These are phyloP conservation scores for Forbesichthys papilliferus DNA, from an alignment of 2,113 vertebrate species.

Conservation along the genomic window DNA sequence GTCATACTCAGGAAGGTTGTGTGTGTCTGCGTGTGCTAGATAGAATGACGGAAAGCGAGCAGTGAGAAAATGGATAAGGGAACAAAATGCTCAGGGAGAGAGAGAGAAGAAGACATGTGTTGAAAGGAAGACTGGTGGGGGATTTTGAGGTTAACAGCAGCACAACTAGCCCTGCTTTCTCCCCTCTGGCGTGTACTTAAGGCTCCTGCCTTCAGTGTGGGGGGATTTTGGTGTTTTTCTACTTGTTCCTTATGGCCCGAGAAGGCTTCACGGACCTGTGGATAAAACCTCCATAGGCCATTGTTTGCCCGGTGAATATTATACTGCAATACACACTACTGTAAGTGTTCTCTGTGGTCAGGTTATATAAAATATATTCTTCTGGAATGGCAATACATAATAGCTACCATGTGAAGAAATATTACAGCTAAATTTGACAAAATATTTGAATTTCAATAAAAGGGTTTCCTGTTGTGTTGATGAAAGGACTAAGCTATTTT, in stretches of 20 bases:
- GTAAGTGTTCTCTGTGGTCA: neutral
- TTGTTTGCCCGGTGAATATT: constrained; percentile 10
- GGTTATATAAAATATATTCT: neutral
- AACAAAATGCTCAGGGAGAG: constrained; percentile 19
- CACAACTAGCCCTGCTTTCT: constrained; percentile 24
- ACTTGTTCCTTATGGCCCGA: neutral
- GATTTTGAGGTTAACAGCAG: constrained; percentile 33
- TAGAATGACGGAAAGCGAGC: constrained; percentile 11
- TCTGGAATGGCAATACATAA: no score
- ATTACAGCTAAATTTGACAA: no score
- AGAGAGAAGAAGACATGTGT: constrained; percentile 3
- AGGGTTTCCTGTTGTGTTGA: no score
- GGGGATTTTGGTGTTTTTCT: constrained; percentile 40
- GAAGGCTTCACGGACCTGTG: constrained; percentile 29
- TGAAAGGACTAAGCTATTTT: no score
- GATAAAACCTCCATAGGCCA: constrained; percentile 27
- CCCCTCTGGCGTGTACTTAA: constrained; percentile 25
- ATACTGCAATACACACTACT: neutral
- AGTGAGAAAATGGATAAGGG: constrained; percentile 16
- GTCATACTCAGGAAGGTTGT: constrained; percentile 40
- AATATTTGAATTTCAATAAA: no score
- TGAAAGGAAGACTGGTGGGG: constrained; percentile 34
- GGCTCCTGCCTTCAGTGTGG: constrained; percentile 38
- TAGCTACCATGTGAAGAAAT: no score
- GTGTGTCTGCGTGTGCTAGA: constrained; percentile 15